These are phyloP conservation scores for Puma concolor DNA, from an alignment of 2,113 vertebrate genomes.

Conservation along the genomic window DNA sequence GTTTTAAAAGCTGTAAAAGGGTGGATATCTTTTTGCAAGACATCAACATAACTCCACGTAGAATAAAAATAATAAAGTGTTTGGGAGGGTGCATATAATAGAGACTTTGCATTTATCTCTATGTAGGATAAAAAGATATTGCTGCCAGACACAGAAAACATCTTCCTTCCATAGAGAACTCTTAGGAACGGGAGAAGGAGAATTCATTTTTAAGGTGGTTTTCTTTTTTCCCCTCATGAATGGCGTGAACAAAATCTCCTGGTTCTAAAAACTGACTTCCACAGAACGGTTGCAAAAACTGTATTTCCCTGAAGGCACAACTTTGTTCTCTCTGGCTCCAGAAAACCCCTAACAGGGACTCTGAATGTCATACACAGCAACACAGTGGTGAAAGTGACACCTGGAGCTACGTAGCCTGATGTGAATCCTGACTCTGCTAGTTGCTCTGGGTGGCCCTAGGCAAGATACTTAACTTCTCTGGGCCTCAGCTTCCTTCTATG, in stretches of 20 bases:
- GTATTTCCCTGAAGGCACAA: neutral
- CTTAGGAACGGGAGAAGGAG: neutral
- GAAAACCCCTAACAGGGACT: neutral
- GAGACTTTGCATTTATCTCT: neutral
- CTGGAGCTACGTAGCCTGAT: neutral
- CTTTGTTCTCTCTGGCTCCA: neutral
- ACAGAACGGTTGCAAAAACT: neutral
- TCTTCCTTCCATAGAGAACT: neutral
- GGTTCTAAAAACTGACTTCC: neutral
- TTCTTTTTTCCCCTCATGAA: neutral
- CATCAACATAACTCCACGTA: neutral
- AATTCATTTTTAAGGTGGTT: neutral
- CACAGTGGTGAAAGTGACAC: accelerated
- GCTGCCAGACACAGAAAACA: neutral
- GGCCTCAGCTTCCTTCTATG: neutral
- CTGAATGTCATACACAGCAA: accelerated
- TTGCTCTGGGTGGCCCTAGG: neutral
- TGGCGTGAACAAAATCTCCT: neutral
- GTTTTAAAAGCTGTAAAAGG: neutral
- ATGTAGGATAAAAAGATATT: neutral
- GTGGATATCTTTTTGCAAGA: neutral
- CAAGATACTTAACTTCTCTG: neutral
- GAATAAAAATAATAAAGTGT: neutral
- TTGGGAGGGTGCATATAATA: accelerated
- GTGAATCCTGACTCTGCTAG: neutral